These are phyloP conservation scores for Hipposideros larvatus DNA, from an alignment of 2,797 vertebrate genomes.

Conservation along the genomic window DNA sequence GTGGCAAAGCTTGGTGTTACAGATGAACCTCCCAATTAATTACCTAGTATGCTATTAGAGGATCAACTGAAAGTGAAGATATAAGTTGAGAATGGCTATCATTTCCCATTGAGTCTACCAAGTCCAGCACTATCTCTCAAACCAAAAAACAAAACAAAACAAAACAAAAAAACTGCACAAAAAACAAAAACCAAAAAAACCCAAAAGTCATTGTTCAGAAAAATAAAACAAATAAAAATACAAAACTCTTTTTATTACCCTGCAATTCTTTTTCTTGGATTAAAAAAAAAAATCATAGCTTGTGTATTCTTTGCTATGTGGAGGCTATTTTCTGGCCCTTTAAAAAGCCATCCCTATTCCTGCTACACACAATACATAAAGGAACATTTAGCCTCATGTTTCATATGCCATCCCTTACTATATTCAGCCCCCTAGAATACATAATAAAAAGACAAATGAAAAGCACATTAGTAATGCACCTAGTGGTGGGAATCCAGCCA, in stretches of 20 bases:
- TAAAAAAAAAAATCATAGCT: constrained; percentile 44
- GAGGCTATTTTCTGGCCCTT: constrained; percentile 47
- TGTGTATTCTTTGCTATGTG: background rate
- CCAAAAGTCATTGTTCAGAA: background rate
- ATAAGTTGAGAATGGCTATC: constrained; percentile 30
- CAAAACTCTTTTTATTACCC: background rate
- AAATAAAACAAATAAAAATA: constrained; percentile 16
- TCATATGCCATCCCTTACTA: background rate
- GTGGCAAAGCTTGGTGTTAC: background rate
- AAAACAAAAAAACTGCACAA: background rate
- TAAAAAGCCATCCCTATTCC: background rate
- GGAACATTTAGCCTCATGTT: constrained; percentile 11
- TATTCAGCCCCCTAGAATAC: constrained; percentile 23
- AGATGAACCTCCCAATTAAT: background rate
- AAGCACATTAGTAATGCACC: constrained; percentile 50
- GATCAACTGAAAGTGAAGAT: constrained; percentile 46
- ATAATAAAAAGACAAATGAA: constrained; percentile 63
- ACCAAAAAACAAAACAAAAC: background rate
- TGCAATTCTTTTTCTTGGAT: constrained; percentile 21
- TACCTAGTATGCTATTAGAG: background rate
- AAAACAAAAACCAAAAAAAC: background rate
- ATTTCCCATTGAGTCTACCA: constrained; percentile 11
- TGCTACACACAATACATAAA: background rate
- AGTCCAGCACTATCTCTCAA: background rate
- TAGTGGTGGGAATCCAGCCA: constrained; percentile 49